Evolutionary conservation across 2,888 invertebrate species (phyloP), one percentile per base, ranked within the genome.

Genomic region (Cerceris rybyensis): DNA sequence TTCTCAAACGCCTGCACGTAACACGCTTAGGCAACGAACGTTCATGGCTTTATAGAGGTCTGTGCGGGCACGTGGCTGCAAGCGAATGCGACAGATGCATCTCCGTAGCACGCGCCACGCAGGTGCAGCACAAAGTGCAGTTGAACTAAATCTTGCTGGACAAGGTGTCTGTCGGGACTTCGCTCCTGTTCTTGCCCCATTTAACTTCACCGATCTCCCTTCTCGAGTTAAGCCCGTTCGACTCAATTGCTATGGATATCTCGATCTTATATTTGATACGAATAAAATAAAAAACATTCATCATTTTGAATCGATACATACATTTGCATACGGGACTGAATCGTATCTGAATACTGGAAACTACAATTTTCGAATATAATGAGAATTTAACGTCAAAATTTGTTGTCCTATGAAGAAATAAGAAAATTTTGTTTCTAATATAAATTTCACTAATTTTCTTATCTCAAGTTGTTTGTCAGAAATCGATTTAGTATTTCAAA

Each of bases 111-210:
- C 88, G 88, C 87, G 88, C 87, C 87, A 78, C 69, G 83, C 83
- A 88, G 88, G 88, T 88, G 88, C 70, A 75, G n/a, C 73, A 43
- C 60, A 57, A 71, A 74, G 64, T 80, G 85, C 85, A 83, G 81
- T 82, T 78, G 80, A 86, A 87, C 84, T 88, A 88, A 88, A 88
- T 88, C 88, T 88, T 88, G 82, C 76, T 79, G 84, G 81, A 85
- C 84, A 87, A 86, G 80, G 83, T 80, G 86, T 81, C 76, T 54
- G 80, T 75, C 70, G 75, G 67, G 75, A 54, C 63, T 58, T 54
- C 72, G 72, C 72, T 80, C 70, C 78, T 80, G 78, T 80, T 75
- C 75, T 70, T 80, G 68, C 61, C 70, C 70, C 78, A 65, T 65
- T 79, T 73, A 70, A 70, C 66, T 66, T 64, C 64, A 81, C 39